phyloP scores from a whole-genome alignment of 2,888 invertebrate species.

The Mactromeris polynyma region DNA sequence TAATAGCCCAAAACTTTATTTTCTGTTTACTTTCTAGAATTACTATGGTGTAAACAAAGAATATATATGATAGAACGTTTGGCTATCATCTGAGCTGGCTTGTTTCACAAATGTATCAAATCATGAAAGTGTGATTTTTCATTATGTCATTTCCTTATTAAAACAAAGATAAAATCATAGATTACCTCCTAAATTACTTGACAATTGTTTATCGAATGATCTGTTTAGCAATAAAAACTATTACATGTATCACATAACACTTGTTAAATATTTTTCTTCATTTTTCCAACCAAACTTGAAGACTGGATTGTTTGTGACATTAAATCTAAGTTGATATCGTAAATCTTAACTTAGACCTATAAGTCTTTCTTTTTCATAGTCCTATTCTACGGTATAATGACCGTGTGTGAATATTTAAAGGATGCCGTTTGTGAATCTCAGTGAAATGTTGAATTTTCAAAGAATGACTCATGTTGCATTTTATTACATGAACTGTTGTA shows the following conservation, averaged over 20 bases:
- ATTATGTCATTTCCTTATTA: not conserved
- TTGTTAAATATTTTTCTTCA: no score
- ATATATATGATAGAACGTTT: not conserved
- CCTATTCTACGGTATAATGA: not conserved
- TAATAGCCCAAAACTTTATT: not conserved
- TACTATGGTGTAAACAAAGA: not conserved
- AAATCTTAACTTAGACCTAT: not conserved
- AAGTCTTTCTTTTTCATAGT: no score
- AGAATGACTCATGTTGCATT: not conserved
- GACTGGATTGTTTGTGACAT: not conserved
- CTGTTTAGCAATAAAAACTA: no score
- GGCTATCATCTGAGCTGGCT: not conserved
- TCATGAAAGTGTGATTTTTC: not conserved
- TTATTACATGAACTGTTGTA: not conserved
- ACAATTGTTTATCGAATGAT: not conserved
- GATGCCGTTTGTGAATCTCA: not conserved
- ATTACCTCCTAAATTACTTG: not conserved
- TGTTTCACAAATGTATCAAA: not conserved
- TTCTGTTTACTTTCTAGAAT: no score
- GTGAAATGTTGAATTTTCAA: slow-evolving; percentile 7
- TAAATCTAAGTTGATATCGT: not conserved
- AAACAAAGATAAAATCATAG: not conserved
- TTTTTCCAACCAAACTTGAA: no score
- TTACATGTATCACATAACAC: no score
- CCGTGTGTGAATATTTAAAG: not conserved